These are phyloP conservation scores for Orientallactaga sibirica DNA, from an alignment of 2,797 vertebrate genomes.

Conservation along the genomic window DNA sequence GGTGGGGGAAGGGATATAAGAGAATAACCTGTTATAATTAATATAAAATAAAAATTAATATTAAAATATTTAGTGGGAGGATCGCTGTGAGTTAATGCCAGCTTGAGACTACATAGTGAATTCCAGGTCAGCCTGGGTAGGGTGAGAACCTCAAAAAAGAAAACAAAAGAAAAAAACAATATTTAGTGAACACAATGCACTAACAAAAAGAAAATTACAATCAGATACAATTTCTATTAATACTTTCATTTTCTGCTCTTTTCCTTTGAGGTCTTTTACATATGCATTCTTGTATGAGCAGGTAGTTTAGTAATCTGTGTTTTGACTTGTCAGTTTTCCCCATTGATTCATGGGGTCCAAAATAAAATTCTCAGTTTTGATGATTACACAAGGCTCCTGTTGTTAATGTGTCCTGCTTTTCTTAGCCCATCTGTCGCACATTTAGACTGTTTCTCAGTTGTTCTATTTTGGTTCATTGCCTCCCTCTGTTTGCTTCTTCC, in stretches of 20 bases:
- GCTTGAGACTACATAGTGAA: too few relatives aligned
- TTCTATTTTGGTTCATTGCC: slow-evolving; percentile 65
- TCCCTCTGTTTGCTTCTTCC: slow-evolving; percentile 41
- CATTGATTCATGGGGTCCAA: background rate
- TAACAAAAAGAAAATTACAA: background rate
- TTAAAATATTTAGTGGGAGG: too few relatives aligned
- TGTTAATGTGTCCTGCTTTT: slow-evolving; percentile 23
- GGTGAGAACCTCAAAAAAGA: too few relatives aligned
- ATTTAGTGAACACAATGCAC: background rate
- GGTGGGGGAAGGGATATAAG: too few relatives aligned
- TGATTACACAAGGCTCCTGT: background rate
- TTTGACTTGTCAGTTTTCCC: background rate
- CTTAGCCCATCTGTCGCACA: slow-evolving; percentile 25
- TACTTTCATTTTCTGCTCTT: background rate
- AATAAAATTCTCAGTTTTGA: slow-evolving; percentile 24
- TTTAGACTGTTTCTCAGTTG: slow-evolving; percentile 18
- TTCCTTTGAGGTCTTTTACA: slow-evolving; percentile 24
- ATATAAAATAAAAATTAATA: too few relatives aligned
- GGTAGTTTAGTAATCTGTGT: background rate
- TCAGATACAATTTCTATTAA: background rate
- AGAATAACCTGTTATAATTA: too few relatives aligned
- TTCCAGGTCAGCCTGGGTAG: too few relatives aligned
- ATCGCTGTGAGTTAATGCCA: too few relatives aligned
- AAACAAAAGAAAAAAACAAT: background rate
- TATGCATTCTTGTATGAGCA: background rate